These are phyloP conservation scores for Hirudinaria manillensis DNA, from an alignment of 2,888 invertebrate genomes.

Conservation along the genomic window DNA sequence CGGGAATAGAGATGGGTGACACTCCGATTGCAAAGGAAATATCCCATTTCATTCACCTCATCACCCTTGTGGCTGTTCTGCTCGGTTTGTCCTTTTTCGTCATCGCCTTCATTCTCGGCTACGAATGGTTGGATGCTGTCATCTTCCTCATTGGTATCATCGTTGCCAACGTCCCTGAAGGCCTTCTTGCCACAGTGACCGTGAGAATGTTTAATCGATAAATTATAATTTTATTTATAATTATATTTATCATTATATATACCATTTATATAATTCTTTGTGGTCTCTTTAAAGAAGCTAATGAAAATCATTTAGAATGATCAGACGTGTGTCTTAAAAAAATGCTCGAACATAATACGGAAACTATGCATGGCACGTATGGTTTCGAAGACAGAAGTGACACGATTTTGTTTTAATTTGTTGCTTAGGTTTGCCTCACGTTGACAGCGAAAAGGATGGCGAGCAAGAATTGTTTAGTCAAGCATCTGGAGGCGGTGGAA, in stretches of 20 bases:
- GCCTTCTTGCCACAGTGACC: slow-evolving; percentile 93
- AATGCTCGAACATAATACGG: no score
- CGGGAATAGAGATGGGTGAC: slow-evolving; percentile 60
- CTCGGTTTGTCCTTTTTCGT: slow-evolving; percentile 89
- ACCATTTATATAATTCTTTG: no score
- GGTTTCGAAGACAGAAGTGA: no score
- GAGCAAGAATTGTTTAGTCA: slow-evolving; percentile 94
- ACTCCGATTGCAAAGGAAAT: slow-evolving; percentile 99
- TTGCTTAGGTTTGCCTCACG: slow-evolving; percentile 72
- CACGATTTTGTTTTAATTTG: neutral
- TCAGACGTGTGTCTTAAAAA: neutral
- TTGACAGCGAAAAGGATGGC: slow-evolving; percentile 99
- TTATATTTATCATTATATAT: neutral
- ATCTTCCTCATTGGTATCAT: slow-evolving; percentile 97
- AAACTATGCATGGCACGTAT: no score
- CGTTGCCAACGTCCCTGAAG: slow-evolving; percentile 98
- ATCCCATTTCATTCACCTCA: slow-evolving; percentile 95
- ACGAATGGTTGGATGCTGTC: slow-evolving; percentile 97
- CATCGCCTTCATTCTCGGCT: slow-evolving; percentile 91
- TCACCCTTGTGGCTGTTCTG: slow-evolving; percentile 76
- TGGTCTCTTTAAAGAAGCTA: neutral
- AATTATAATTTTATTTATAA: neutral
- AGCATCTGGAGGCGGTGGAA: slow-evolving; percentile 98
- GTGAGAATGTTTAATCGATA: slow-evolving; percentile 56
- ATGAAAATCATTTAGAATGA: neutral